Evolutionary conservation across 2,888 invertebrate genomes (phyloP).

Genomic region (Oxytorus armatus): DNA sequence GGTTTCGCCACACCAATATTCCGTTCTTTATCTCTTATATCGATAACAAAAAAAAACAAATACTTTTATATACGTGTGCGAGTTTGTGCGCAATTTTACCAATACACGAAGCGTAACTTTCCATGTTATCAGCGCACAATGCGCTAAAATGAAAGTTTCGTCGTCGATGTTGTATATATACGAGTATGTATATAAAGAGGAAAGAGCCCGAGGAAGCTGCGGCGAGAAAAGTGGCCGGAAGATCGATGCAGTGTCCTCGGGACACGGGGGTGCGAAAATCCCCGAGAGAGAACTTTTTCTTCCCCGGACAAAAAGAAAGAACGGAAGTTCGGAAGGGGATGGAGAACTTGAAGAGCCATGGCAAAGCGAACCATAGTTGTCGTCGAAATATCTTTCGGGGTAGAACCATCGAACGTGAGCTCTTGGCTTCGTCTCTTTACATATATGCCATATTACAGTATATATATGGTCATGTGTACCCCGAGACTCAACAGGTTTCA

Average conservation of each 20-base stretch:
- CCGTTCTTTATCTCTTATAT: constrained; percentile 17
- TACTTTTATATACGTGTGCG: not conserved
- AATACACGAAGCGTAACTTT: constrained; percentile 58
- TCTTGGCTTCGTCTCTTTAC: constrained; percentile 12
- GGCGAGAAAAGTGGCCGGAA: constrained; percentile 63
- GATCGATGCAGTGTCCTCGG: constrained; percentile 67
- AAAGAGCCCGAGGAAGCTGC: constrained; percentile 37
- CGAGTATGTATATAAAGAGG: not conserved
- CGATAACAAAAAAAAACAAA: not conserved
- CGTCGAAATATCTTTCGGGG: constrained; percentile 50
- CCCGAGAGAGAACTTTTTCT: constrained; percentile 57
- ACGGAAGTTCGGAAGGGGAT: constrained; percentile 15
- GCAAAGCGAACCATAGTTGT: constrained; percentile 23
- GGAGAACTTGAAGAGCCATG: constrained; percentile 20
- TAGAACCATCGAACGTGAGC: constrained; percentile 53
- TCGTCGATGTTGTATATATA: constrained; percentile 37
- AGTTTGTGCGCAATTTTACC: constrained; percentile 50
- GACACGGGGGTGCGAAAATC: constrained; percentile 45
- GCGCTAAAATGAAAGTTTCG: constrained; percentile 68
- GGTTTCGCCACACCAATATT: not conserved
- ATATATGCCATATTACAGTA: constrained; percentile 6
- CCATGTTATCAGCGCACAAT: constrained; percentile 58
- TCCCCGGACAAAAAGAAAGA: constrained; percentile 29
- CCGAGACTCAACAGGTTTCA: constrained; percentile 40
- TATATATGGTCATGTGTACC: not conserved